phyloP scores from a whole-genome alignment of 2,797 vertebrate genomes.

The Eremophila alpestris region DNA sequence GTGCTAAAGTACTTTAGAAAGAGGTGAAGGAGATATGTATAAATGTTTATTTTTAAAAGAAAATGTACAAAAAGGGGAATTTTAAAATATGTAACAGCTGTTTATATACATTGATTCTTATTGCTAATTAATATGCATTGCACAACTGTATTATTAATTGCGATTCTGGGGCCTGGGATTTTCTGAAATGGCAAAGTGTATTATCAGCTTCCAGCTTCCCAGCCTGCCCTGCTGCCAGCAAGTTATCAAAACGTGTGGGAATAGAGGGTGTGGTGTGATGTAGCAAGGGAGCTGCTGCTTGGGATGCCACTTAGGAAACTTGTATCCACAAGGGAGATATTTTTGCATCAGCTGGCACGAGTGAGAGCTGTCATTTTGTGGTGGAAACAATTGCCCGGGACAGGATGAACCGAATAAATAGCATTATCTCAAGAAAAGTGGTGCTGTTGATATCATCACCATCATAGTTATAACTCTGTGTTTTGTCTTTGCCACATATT shows the following conservation, averaged over 20 bases:
- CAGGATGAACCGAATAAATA: constrained; percentile 43
- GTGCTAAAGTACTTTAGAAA: constrained; percentile 85
- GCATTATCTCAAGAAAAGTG: constrained; percentile 71
- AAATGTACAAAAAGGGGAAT: constrained; percentile 85
- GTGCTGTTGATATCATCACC: constrained; percentile 75
- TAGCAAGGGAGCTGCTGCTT: constrained; percentile 26
- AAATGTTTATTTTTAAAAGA: constrained; percentile 81
- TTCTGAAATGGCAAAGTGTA: constrained; percentile 56
- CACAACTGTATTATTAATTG: constrained; percentile 75
- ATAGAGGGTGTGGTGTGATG: not conserved
- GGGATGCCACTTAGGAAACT: not conserved
- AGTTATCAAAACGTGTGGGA: constrained; percentile 59
- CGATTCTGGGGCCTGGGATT: constrained; percentile 68
- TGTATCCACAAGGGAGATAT: not conserved
- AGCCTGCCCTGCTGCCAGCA: constrained; percentile 69
- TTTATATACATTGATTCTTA: constrained; percentile 90
- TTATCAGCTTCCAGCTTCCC: constrained; percentile 65
- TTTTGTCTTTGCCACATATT: constrained; percentile 75
- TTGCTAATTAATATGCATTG: constrained; percentile 88
- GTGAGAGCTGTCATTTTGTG: not conserved
- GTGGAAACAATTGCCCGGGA: constrained; percentile 10
- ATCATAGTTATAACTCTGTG: constrained; percentile 68
- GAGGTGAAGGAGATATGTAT: constrained; percentile 80
- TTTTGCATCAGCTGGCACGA: constrained; percentile 45
- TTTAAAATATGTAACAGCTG: constrained; percentile 86